Base-by-base conservation (phyloP, 2,113 vertebrate species). In the Pteruthius melanotis region DNA sequence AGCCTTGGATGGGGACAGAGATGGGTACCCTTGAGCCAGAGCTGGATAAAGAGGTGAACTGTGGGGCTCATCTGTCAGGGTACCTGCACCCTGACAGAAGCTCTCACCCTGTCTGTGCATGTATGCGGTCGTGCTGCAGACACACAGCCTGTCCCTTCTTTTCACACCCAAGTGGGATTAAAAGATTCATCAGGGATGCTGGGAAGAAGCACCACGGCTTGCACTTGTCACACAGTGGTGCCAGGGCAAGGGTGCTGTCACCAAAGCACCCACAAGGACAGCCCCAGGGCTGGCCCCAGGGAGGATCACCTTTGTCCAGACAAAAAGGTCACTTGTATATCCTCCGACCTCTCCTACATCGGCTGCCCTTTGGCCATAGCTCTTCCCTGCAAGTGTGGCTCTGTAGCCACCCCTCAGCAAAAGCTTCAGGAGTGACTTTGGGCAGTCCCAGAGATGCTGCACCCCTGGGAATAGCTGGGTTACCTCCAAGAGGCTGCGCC, bases 271-370 rank as follows among this genome's bases (percentile, higher is more conserved):
- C 52, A 37, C 45, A 78, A 45, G 15, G 37, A 26, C 47, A 83
- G 56, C 30, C 17, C 7, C 26, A 28, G 27, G 6, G 39, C 44
- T 72, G 49, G 22, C 14, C 17, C 5, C 21, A 52, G 44, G 22
- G 28, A 78, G 13, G 5, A 79, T 13, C 19, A 14, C 52, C 5
- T 12, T 24, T 33, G 30, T 33, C 35, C 66, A 39, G 75, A 7
- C 65, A 50, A 86, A 94, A 66, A 30, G 15, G 30, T n/a, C 30
- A 15, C 33, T 56, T 0, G 1, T 14, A 7, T 57, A 40, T 80
- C 27, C 33, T 57, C 31, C 0, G 0, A 0, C 33, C 33, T n/a
- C 30, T 37, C 21, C 33, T 53, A 9, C 2, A 6, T 20, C 28
- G 63, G 30, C 57, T 75, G 70, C 37, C 59, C 42, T 22, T 4